A percentile compares a stretch with the other conserved stretches of the same genome.
phyloP scores from a whole-genome alignment of 2,113 vertebrate genomes.

The Varanus salvator region DNA sequence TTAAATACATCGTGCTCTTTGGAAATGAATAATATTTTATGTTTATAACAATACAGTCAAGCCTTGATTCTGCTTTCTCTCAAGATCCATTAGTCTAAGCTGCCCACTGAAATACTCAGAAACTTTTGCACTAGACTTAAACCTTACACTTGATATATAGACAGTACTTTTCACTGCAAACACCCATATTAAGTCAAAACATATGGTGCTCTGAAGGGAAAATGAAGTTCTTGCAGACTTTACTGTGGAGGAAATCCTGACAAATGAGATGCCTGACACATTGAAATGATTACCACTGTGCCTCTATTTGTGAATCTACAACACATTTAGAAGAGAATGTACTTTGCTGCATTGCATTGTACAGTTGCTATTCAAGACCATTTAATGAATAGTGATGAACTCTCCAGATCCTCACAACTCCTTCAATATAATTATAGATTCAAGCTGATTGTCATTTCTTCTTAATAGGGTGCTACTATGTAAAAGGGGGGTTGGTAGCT shows the following conservation, averaged over 20 bases:
- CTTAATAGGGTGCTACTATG: background rate
- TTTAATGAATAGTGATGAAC: background rate
- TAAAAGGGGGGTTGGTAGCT: background rate
- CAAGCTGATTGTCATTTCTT: background rate
- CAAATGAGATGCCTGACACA: background rate
- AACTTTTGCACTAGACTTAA: slow-evolving; percentile 16
- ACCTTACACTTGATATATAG: background rate
- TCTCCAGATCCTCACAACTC: slow-evolving; percentile 1
- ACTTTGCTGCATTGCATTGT: background rate
- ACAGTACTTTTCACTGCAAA: background rate
- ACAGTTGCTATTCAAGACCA: slow-evolving; percentile 1
- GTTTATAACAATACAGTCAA: slow-evolving; percentile 26
- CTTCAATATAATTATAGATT: slow-evolving; percentile 4
- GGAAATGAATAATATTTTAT: slow-evolving; percentile 1
- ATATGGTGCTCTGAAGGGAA: background rate
- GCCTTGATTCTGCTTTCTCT: slow-evolving; percentile 38
- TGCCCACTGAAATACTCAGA: slow-evolving; percentile 13
- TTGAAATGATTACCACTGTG: background rate
- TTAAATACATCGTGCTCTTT: background rate
- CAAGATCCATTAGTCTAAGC: background rate
- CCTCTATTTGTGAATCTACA: slow-evolving; percentile 11
- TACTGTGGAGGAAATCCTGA: background rate
- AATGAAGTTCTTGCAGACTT: background rate
- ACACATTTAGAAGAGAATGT: slow-evolving; percentile 20
- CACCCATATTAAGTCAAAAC: slow-evolving; percentile 31